phyloP scores from a whole-genome alignment of 2,797 vertebrate species.

The Calcarius lapponicus region DNA sequence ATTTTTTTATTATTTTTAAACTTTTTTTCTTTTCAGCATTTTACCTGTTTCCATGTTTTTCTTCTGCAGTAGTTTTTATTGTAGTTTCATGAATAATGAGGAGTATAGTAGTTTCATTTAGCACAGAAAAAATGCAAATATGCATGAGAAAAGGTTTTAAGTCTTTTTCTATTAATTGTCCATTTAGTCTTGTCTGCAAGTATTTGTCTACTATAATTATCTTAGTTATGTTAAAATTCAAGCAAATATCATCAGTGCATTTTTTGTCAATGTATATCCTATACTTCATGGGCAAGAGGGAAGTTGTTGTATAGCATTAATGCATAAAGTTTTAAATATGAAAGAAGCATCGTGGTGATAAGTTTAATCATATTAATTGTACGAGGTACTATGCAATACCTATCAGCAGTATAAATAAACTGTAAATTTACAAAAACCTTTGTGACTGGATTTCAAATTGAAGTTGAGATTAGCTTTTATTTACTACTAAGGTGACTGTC shows the following conservation, averaged over 20 bases:
- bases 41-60: not conserved
- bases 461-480: not conserved
- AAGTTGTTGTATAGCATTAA: not conserved
- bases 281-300: not conserved
- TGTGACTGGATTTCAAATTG: not conserved
- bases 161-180: not conserved
- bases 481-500: not conserved
- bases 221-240: not conserved
- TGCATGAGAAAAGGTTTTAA: not conserved
- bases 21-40: not conserved
- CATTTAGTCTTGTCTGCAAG: not conserved
- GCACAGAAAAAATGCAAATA: not conserved
- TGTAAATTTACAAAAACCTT: not conserved
- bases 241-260: not conserved
- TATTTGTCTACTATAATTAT: not conserved
- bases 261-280: not conserved
- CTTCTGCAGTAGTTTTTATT: not conserved
- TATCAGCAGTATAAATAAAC: not conserved
- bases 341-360: not conserved
- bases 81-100: not conserved
- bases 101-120: not conserved
- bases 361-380: not conserved
- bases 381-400: not conserved
- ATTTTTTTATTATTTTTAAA: not conserved
- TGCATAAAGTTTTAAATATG: not conserved